These are phyloP conservation scores for Acrobasis suavella DNA, from an alignment of 2,888 invertebrate genomes.

Conservation along the genomic window DNA sequence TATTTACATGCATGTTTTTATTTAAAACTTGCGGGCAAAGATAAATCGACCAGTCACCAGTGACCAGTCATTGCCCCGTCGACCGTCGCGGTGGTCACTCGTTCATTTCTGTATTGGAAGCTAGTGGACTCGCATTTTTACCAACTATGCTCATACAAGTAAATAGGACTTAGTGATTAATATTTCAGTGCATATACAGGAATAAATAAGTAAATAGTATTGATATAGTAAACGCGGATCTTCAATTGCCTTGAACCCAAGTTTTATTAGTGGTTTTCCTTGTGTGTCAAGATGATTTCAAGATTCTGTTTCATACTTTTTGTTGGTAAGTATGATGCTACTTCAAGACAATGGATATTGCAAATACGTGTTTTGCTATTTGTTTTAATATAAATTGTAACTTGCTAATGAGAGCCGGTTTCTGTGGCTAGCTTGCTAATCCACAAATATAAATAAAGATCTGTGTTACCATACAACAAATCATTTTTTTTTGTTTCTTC, in stretches of 20 bases:
- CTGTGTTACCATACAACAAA: conserved; percentile 8
- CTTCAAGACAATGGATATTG: background rate
- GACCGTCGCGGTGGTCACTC: background rate
- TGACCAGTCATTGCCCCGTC: conserved; percentile 1
- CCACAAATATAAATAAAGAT: background rate
- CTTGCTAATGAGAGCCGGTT: background rate
- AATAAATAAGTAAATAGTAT: conserved; percentile 4
- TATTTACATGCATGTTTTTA: conserved; percentile 2
- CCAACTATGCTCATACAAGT: conserved; percentile 6
- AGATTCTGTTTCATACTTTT: conserved; percentile 56
- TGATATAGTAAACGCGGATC: conserved; percentile 27
- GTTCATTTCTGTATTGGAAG: background rate
- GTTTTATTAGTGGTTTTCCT: conserved; percentile 58
- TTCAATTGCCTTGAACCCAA: conserved; percentile 50
- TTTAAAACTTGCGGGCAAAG: conserved; percentile 5
- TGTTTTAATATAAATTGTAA: background rate
- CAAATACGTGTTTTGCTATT: background rate
- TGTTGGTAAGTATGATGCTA: conserved; percentile 60
- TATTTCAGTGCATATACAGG: conserved; percentile 6
- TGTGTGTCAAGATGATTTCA: conserved; percentile 57
- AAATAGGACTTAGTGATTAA: conserved; percentile 13
- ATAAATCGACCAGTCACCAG: background rate
- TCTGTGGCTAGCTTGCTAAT: background rate
- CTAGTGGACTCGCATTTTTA: background rate
- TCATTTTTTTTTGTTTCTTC: background rate